phyloP scores from a whole-genome alignment of 23 tunicate species.

The Ascidia mentula region DNA sequence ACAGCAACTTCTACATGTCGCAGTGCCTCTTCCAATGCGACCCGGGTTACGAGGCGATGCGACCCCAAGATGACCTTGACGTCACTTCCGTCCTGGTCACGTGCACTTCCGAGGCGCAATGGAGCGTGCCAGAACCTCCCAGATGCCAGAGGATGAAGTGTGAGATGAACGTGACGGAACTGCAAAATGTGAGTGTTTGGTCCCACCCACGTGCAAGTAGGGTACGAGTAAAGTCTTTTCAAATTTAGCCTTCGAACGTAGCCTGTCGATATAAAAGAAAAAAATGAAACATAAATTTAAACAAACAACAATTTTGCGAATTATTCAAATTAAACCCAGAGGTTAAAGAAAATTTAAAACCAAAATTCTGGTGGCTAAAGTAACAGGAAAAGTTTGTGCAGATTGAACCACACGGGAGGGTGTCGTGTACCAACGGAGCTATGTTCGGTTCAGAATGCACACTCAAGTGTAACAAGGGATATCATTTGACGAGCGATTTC shows the following conservation, averaged over 20 bases:
- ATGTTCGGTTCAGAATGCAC: slow-evolving; percentile 51
- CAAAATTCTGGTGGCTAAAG: no score
- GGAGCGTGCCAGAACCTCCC: slow-evolving; percentile 44
- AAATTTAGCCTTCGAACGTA: no score
- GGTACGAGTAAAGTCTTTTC: no score
- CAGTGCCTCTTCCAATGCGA: slow-evolving; percentile 56
- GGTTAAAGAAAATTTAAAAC: no score
- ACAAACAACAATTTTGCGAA: no score
- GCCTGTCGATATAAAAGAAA: no score
- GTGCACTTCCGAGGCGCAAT: slow-evolving; percentile 34
- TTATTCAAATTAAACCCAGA: no score
- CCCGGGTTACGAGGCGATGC: slow-evolving; percentile 40
- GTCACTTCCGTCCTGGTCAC: slow-evolving; percentile 44
- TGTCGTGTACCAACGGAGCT: slow-evolving; percentile 50
- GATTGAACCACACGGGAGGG: slow-evolving; percentile 43
- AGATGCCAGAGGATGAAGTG: slow-evolving; percentile 40
- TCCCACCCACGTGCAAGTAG: no score
- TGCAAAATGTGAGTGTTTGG: slow-evolving; percentile 37
- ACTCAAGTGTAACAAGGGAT: slow-evolving; percentile 64
- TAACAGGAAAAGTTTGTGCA: no score
- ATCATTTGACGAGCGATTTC: slow-evolving; percentile 22
- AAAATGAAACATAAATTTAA: no score
- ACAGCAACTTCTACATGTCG: slow-evolving; percentile 33
- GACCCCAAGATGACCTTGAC: slow-evolving; percentile 40
- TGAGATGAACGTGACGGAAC: slow-evolving; percentile 13